Percentiles rank a stretch among this genome's conserved stretches.
Evolutionary conservation across 2,888 invertebrate genomes (phyloP).

Genomic region (Esperia sulphurella): DNA sequence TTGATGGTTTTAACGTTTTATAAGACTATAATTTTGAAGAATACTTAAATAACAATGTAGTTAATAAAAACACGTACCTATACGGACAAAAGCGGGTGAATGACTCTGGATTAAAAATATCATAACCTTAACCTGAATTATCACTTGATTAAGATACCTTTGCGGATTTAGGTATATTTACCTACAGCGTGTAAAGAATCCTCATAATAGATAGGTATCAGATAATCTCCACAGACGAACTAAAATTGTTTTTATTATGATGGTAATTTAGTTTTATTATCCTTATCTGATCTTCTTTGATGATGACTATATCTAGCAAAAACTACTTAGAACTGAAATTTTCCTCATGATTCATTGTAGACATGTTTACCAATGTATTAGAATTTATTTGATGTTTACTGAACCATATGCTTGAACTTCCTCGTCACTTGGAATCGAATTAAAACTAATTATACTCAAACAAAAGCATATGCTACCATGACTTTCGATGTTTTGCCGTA

Average conservation of each 20-base stretch:
- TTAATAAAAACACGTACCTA: no score
- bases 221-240: no score
- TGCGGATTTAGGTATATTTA: no score
- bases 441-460: constrained; percentile 49
- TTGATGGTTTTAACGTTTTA: no score
- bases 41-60: no score
- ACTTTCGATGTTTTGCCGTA: constrained; percentile 32
- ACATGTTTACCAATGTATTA: background rate
- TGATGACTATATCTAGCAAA: constrained; percentile 2
- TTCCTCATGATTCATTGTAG: background rate
- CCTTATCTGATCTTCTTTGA: background rate
- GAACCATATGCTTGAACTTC: constrained; percentile 15
- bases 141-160: no score
- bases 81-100: no score
- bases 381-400: background rate
- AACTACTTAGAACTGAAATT: background rate
- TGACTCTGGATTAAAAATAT: no score
- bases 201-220: no score
- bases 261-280: background rate
- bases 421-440: constrained; percentile 30
- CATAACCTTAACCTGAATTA: no score
- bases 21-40: no score
- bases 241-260: background rate
- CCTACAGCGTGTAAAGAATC: no score
- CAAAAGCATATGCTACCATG: constrained; percentile 68